Percentiles rank a stretch among this genome's conserved stretches.
Evolutionary conservation across 2,888 invertebrate genomes (phyloP).

Genomic region (Bellardia pandia): DNA sequence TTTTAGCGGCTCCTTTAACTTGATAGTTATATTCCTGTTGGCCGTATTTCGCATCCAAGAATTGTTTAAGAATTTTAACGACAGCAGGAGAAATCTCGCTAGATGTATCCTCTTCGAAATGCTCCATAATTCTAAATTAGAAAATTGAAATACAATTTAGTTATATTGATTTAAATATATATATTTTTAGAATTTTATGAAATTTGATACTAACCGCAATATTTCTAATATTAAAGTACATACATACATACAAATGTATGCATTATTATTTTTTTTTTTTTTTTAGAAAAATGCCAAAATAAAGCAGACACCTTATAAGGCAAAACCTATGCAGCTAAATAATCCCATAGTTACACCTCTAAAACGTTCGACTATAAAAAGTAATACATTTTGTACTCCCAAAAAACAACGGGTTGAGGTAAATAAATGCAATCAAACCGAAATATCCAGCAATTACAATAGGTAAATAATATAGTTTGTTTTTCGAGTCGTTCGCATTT

Average conservation of each 20-base stretch:
- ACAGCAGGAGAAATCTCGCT: conserved; percentile 68
- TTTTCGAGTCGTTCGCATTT: neutral
- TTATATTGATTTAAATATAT: neutral
- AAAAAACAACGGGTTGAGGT: conserved; percentile 73
- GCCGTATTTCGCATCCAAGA: conserved; percentile 75
- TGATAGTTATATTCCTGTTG: conserved; percentile 71
- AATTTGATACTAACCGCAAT: conserved; percentile 44
- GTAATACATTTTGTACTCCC: conserved; percentile 78
- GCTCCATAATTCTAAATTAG: conserved; percentile 31
- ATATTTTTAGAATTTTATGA: neutral
- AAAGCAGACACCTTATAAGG: conserved; percentile 65
- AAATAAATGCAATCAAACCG: conserved; percentile 76
- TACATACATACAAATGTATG: neutral
- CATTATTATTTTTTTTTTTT: conserved; percentile 19
- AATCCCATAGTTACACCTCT: conserved; percentile 29
- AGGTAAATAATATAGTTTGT: conserved; percentile 24
- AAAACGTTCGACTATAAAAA: conserved; percentile 59
- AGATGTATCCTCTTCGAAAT: neutral
- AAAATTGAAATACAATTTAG: conserved; percentile 2
- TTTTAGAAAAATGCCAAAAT: conserved; percentile 63
- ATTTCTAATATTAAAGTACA: neutral
- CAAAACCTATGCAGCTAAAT: conserved; percentile 31
- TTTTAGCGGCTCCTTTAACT: conserved; percentile 77
- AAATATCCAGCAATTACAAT: conserved; percentile 69
- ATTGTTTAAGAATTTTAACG: conserved; percentile 74